These are phyloP conservation scores for Amyelois transitella DNA, from an alignment of 1,140 invertebrate species.

Conservation along the genomic window DNA sequence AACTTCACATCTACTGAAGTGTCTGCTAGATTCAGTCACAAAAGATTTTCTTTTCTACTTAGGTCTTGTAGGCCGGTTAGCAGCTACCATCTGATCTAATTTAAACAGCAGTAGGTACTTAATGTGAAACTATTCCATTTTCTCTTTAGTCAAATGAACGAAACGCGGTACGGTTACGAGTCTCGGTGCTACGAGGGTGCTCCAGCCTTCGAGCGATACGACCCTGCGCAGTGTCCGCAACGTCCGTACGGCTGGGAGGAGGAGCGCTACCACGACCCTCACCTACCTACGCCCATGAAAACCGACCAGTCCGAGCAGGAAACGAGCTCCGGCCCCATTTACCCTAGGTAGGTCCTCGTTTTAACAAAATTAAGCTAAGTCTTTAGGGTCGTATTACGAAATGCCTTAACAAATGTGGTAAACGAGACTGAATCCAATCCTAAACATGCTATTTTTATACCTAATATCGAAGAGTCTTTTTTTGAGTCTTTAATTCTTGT, in stretches of 20 bases:
- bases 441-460: not conserved
- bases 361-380: constrained; percentile 3
- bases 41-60: too few relatives aligned
- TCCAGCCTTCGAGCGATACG: constrained; percentile 84
- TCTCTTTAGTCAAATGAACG: constrained; percentile 65
- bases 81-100: too few relatives aligned
- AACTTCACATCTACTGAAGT: too few relatives aligned
- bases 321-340: constrained; percentile 79
- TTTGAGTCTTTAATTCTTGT: not conserved
- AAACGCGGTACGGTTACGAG: constrained; percentile 65
- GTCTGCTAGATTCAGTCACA: too few relatives aligned
- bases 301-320: constrained; percentile 78
- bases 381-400: too few relatives aligned
- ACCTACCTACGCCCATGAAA: constrained; percentile 75
- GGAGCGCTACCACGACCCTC: constrained; percentile 76
- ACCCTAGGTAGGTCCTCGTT: constrained; percentile 77
- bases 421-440: constrained; percentile 13
- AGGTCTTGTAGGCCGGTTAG: too few relatives aligned
- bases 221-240: constrained; percentile 71
- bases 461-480: not conserved
- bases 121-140: constrained; percentile 1
- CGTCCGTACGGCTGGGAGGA: constrained; percentile 70
- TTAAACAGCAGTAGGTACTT: too few relatives aligned
- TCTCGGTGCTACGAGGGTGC: constrained; percentile 77
- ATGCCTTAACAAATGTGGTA: constrained; percentile 24